Conservation (phyloP, 2,113 vertebrate genomes). For the Lagopus leucura region DNA sequence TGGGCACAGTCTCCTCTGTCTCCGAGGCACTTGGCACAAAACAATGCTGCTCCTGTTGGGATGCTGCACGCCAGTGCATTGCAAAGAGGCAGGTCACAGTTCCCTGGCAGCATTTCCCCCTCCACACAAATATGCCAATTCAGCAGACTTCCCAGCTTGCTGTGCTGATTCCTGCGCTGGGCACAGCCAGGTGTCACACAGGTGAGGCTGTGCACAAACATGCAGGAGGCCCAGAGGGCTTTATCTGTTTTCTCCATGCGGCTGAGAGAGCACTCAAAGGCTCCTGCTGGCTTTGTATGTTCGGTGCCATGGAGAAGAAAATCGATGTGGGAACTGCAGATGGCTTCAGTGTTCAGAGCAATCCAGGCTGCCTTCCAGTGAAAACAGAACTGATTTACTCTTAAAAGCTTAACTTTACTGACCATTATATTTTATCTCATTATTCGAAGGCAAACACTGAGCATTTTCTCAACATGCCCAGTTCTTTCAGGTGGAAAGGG, state of each 20-base stretch:
- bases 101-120: slow-evolving; percentile 38
- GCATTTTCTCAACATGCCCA: neutral
- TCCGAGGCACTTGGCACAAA: slow-evolving; percentile 13
- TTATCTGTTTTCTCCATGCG: slow-evolving; percentile 53
- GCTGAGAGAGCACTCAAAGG: slow-evolving; percentile 50
- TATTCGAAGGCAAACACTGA: slow-evolving; percentile 56
- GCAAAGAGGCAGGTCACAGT: slow-evolving; percentile 38
- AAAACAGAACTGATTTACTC: slow-evolving; percentile 50
- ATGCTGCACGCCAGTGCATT: neutral
- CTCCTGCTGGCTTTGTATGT: slow-evolving; percentile 63
- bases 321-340: slow-evolving; percentile 58
- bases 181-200: slow-evolving; percentile 68
- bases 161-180: slow-evolving; percentile 46
- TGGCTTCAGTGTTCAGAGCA: slow-evolving; percentile 33
- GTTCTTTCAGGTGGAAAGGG: slow-evolving; percentile 40
- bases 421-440: slow-evolving; percentile 52
- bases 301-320: slow-evolving; percentile 16
- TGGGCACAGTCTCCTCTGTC: neutral
- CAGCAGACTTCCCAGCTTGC: slow-evolving; percentile 56
- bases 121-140: slow-evolving; percentile 18
- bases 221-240: slow-evolving; percentile 31
- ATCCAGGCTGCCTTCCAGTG: slow-evolving; percentile 34
- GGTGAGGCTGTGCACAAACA: slow-evolving; percentile 42
- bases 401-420: slow-evolving; percentile 46
- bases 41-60: neutral